Base-by-base conservation (phyloP, 2,888 invertebrate species). In the Eristalinus aeneus region DNA sequence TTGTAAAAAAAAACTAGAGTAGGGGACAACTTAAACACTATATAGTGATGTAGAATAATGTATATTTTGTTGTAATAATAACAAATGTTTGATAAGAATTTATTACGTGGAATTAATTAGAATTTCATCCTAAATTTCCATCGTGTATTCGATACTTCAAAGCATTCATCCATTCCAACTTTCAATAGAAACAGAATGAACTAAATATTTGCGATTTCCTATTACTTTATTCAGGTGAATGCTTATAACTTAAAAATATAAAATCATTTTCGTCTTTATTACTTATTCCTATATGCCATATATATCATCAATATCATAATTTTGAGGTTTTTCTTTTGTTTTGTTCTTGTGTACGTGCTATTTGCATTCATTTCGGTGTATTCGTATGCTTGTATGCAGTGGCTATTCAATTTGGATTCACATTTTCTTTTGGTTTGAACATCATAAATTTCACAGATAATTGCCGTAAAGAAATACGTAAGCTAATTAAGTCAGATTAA, bases 401-500 rank as follows among this genome's bases (percentile, higher is more conserved):
- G 46, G 32, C 23, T 72, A 67, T 56, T 36, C 60, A 63, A n/a
- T 12, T 46, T 63, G 16, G 46, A 46, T 46, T 46, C 46, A 46
- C 56, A 12, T 16, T 64, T 74, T 69, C 58, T 73, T 81, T 85
- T 73, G 68, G 80, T 80, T 80, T 61, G 36, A 85, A 81, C 56
- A 85, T 67, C 56, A 85, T 67, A 68, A 72, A 77, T 68, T 72
- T 85, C 80, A 80, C 80, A 85, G 79, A 67, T 68, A 56, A 46
- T 53, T 68, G 61, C 32, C 36, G 20, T 69, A 67, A 46, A 75
- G 65, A 65, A 46, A 46, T 46, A 46, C 27, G 5, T 46, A 46
- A 46, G 69, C 58, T 69, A 16, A 16, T 56, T 61, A 67, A 76
- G 63, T 73, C 77, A 69, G 60, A 69, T 69, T 80, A 69, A 63